A percentile compares a stretch with the other conserved stretches of the same genome.
phyloP scores from a whole-genome alignment of 2,797 vertebrate species.

The Chaunax sp. region DNA sequence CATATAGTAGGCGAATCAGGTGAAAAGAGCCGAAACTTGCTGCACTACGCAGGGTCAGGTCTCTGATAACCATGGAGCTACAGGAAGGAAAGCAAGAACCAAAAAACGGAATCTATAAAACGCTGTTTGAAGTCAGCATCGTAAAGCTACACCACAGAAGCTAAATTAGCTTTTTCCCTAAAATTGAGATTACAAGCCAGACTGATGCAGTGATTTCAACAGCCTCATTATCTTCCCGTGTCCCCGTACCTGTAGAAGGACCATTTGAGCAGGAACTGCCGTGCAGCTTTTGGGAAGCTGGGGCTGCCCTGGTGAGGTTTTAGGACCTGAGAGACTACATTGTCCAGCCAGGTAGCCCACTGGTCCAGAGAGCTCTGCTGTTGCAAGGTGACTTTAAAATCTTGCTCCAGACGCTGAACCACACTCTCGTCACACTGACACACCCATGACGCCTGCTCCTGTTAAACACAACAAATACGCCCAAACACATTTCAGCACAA shows the following conservation, averaged over 20 bases:
- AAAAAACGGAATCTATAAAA: background rate
- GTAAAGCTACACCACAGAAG: background rate
- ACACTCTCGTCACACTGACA: constrained; percentile 97
- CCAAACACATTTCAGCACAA: constrained; percentile 16
- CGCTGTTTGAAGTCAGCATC: background rate
- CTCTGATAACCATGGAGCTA: constrained; percentile 99
- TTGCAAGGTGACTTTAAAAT: constrained; percentile 97
- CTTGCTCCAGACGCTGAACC: constrained; percentile 97
- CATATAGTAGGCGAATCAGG: constrained; percentile 96
- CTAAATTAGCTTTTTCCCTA: background rate
- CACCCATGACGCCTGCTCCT: constrained; percentile 99
- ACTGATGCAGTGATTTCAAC: background rate
- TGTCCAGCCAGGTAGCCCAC: constrained; percentile 97
- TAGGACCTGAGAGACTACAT: constrained; percentile 93
- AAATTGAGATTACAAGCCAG: background rate
- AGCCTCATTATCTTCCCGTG: accelerated
- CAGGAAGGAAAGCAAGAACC: background rate
- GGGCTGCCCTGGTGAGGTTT: constrained; percentile 93
- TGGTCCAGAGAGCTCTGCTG: constrained; percentile 99
- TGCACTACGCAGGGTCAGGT: constrained; percentile 95
- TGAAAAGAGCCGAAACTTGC: constrained; percentile 99
- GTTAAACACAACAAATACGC: constrained; percentile 37
- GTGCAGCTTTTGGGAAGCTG: constrained; percentile 94
- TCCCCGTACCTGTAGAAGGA: constrained; percentile 94
- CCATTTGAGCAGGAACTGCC: constrained; percentile 98